These are phyloP conservation scores for Corythornis leucogaster DNA, from an alignment of 2,797 vertebrate genomes.

Conservation along the genomic window DNA sequence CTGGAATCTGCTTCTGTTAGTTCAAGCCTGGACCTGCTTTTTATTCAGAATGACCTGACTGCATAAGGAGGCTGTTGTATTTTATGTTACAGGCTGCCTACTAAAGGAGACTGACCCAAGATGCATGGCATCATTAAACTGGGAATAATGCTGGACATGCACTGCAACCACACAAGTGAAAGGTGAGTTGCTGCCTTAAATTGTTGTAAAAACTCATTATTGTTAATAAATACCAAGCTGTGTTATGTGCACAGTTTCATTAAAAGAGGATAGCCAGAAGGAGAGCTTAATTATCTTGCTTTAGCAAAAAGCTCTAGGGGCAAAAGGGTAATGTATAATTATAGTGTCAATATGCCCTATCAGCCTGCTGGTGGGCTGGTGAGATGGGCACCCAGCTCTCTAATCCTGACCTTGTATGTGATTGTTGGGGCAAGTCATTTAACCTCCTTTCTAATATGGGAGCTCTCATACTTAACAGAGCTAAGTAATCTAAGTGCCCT, in stretches of 20 bases:
- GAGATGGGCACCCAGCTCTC: accelerated
- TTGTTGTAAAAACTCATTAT: constrained; percentile 50
- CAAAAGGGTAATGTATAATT: constrained; percentile 17
- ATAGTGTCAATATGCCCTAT: background rate
- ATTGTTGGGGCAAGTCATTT: background rate
- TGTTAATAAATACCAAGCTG: constrained; percentile 49
- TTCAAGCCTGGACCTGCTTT: constrained; percentile 33
- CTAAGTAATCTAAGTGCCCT: background rate
- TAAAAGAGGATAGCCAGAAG: background rate
- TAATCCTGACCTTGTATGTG: background rate
- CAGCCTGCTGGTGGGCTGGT: background rate
- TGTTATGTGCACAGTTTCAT: constrained; percentile 12
- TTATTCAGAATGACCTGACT: background rate
- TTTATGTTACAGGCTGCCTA: background rate
- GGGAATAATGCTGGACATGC: constrained; percentile 2
- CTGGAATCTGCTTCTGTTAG: background rate
- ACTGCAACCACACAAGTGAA: background rate
- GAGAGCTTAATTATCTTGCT: constrained; percentile 37
- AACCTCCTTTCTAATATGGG: background rate
- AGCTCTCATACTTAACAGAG: background rate
- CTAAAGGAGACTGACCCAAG: background rate
- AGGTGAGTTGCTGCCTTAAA: constrained; percentile 39
- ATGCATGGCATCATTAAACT: background rate
- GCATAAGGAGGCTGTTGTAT: background rate
- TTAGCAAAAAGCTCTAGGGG: background rate